A percentile compares a stretch with the other conserved stretches of the same genome.
Evolutionary conservation across 92 coral and sea anemone species (phyloP).

Genomic region (Zoanthus solanderi): DNA sequence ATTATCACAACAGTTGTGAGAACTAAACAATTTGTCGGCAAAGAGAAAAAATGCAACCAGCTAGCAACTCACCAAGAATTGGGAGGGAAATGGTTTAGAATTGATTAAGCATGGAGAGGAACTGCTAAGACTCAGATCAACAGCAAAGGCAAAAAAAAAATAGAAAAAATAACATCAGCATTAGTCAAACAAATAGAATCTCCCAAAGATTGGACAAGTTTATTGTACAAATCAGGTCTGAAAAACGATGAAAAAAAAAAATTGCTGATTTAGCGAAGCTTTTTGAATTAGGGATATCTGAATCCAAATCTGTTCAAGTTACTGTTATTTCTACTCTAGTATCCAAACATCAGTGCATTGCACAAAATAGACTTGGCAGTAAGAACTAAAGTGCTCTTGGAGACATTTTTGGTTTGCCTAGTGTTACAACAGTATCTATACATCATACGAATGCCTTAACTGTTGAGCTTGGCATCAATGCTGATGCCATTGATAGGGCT

Average conservation of each 20-base stretch:
- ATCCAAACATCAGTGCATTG: too few species aligned
- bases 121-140: not conserved
- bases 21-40: constrained; percentile 18
- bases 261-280: too few species aligned
- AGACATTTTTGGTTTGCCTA: too few species aligned
- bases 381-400: too few species aligned
- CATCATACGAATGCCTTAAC: too few species aligned
- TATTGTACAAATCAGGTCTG: not conserved
- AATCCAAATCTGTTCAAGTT: not conserved
- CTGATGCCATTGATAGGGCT: too few species aligned
- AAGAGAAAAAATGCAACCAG: constrained; percentile 26
- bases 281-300: not conserved
- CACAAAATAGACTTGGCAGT: too few species aligned
- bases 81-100: constrained; percentile 35
- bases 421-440: too few species aligned
- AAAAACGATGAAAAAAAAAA: too few species aligned
- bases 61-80: not conserved
- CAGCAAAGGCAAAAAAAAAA: constrained; percentile 13
- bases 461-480: too few species aligned
- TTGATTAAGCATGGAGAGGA: constrained; percentile 35
- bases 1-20: not conserved
- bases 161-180: not conserved
- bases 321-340: too few species aligned
- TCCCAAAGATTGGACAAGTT: constrained; percentile 39
- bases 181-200: constrained; percentile 9